phyloP scores from a whole-genome alignment of 2,888 invertebrate genomes.

The Synergus gifuensis region DNA sequence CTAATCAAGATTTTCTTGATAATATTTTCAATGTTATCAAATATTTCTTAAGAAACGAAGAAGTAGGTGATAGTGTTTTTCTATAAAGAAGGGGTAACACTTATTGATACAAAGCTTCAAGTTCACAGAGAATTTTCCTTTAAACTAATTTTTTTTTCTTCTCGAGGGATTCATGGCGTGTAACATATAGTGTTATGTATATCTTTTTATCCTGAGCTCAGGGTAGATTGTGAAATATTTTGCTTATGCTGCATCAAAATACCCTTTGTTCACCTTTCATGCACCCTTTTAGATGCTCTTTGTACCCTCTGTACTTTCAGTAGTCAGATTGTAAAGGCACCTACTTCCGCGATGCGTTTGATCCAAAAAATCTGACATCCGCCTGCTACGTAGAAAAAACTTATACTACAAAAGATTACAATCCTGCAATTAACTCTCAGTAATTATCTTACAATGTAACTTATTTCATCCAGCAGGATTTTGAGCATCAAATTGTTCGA shows the following conservation, averaged over 20 bases:
- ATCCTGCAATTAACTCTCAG: neutral
- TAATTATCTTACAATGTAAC: neutral
- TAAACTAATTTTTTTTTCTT: neutral
- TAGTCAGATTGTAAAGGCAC: constrained; percentile 11
- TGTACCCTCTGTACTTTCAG: constrained; percentile 9
- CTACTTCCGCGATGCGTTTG: constrained; percentile 13
- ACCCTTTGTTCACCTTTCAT: constrained; percentile 30
- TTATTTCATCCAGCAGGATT: neutral
- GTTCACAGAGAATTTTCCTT: neutral
- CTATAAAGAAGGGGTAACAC: neutral
- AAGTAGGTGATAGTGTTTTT: neutral
- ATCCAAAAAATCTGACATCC: constrained; percentile 21
- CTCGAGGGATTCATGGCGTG: neutral
- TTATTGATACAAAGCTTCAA: neutral
- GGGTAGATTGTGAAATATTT: constrained; percentile 15
- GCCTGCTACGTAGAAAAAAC: neutral
- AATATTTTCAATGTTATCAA: too few species aligned
- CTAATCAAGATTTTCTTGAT: too few species aligned
- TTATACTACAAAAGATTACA: constrained; percentile 7
- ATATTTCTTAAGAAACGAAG: too few species aligned
- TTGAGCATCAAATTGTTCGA: neutral
- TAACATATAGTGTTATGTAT: neutral
- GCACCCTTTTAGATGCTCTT: neutral
- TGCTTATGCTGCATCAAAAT: constrained; percentile 2
- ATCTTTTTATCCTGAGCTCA: neutral